Evolutionary conservation across 1,140 invertebrate genomes (phyloP), one percentile per base, ranked within the genome.

Genomic region (Aphis gossypii): DNA sequence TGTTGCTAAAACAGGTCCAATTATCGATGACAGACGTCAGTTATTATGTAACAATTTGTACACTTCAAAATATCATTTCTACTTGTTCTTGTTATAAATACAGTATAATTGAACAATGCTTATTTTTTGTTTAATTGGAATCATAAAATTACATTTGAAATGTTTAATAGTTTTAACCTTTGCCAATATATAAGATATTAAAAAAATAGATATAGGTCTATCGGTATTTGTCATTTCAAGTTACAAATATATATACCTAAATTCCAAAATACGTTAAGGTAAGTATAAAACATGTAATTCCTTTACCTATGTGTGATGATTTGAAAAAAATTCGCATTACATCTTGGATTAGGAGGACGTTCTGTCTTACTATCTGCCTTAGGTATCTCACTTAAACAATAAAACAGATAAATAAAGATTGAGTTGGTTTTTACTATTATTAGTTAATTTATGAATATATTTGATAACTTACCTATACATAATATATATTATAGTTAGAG

Each of bases 301-400:
- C 18, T 76, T 76, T 76, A 76, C 60, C 60, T 76, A 76, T 76
- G n/a, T n/a, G 60, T 76, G 30, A 76, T 76, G 60, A 76, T 76
- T 76, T 76, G 30, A n/a, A 76, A 76, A n/a, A 76, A n/a, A n/a
- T 76, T 76, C n/a, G 60, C 60, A n/a, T 35, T 76, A 76, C 14
- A 6, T 35, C 60, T 76, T 20, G 60, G 60, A n/a, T 76, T 76
- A 4, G 18, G 30, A 76, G 60, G 14, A 20, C n/a, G 60, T 76
- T 76, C n/a, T n/a, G n/a, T 11, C n/a, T 68, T 68, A 68, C 60
- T 68, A 68, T 68, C 25, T n/a, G n/a, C n/a, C 30, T 18, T 76
- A 5, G n/a, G n/a, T n/a, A 35, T 76, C 9, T 76, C 60, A 1
- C 60, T 76, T n/a, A 18, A 76, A 76, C n/a, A 68, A n/a, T 76